Base-by-base conservation (phyloP, 2,888 invertebrate genomes). In the Tolmerus cingulatus region DNA sequence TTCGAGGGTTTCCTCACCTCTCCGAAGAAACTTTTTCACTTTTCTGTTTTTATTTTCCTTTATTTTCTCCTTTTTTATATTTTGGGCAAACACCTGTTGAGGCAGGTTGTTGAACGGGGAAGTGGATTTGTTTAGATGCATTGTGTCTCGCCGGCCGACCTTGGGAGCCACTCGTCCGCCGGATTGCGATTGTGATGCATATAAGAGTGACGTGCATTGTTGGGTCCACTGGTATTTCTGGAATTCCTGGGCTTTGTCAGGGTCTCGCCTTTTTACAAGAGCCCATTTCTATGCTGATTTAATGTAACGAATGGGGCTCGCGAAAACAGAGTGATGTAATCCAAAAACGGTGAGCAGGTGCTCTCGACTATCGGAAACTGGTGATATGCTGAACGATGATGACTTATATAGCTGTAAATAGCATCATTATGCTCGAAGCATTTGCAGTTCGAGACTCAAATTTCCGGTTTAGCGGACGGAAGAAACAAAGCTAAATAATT, bases 121-220 rank as follows among this genome's bases (percentile, higher is more conserved):
- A 85, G 74, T 74, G 85, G 74, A 85, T 85, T 85, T 85, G 85
- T 85, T 74, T 85, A 85, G 85, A 51, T 85, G 85, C 85, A 85
- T 85, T 85, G 85, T 85, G 40, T 85, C 74, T 30, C 30, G 43
- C 74, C 74, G 46, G 14, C 57, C 43, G 85, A 40, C 46, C 23
- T 74, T 85, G 43, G 74, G 85, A 85, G 74, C 66, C 51, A 66
- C 57, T 46, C 43, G 27, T 46, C 23, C 19, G 27, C 66, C 27
- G 23, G 23, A 23, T 66, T 66, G 66, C 74, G 84, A 81, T 82
- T 82, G 85, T 85, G 74, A 74, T 85, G 74, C 85, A 85, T 82
- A 51, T n/a, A 57, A 5, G 30, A 57, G 82, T 37, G 81, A 34
- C 27, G 34, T 81, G 23, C 81, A 51, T 51, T 23, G 34, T 81